Base-by-base conservation (phyloP, 2,113 vertebrate species). In the Alethe castanea region DNA sequence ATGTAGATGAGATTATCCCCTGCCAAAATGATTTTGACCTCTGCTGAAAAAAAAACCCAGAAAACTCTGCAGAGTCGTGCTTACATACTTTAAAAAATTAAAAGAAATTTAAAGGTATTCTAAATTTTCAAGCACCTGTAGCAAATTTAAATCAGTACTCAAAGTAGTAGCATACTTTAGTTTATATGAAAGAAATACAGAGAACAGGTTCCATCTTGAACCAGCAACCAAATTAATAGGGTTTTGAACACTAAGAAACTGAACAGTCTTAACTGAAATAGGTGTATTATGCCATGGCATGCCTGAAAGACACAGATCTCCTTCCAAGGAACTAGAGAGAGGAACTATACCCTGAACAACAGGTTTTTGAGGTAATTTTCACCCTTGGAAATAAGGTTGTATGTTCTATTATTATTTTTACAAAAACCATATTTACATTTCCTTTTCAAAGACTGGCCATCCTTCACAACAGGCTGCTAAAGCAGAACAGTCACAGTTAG, bases 221-320 rank as follows among this genome's bases (percentile, higher is more conserved):
- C 10, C 14, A 81, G 17, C 23, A 79, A 67, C 5, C 66, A 47
- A 87, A 59, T 40, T 40, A 60, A 74, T 0, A 65, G 12, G 4
- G 15, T 36, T 91, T 42, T 84, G 22, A 93, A 77, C 5, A 67
- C 11, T 23, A 81, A 79, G 44, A 62, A 70, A 59, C 22, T 36
- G 22, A 69, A 53, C 0, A 59, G 45, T 25, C 31, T 35, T 53
- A 81, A 60, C 0, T 70, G 28, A 65, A 81, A 70, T 2, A 53
- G 16, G 7, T 25, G 11, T 1, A 13, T 35, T 50, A 70, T 14
- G 26, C 7, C 36, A 77, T 0, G 0, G 14, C 28, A 65, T 8
- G 38, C 18, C 85, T 79, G 45, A 56, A 82, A 76, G 44, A 35
- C 33, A 56, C 6, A 91, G 11, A 56, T 28, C 8, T 47, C 3